phyloP scores from a whole-genome alignment of 2,888 invertebrate genomes.

The Pharmacophagus antenor region DNA sequence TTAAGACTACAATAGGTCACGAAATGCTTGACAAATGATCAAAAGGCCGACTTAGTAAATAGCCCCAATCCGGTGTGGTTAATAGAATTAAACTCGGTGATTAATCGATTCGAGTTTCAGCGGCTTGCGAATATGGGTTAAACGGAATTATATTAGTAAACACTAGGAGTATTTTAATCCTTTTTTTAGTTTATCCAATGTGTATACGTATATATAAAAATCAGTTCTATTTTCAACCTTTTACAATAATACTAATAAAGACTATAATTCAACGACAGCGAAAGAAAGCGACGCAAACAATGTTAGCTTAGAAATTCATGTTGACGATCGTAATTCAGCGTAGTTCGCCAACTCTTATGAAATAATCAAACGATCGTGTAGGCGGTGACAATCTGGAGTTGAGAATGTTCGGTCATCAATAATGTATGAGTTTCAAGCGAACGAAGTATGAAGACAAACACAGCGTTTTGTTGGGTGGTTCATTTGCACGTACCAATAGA shows the following conservation, averaged over 20 bases:
- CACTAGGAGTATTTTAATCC: not conserved
- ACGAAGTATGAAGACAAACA: slow-evolving; percentile 73
- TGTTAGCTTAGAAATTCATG: slow-evolving; percentile 38
- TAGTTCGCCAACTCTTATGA: slow-evolving; percentile 49
- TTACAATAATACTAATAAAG: not conserved
- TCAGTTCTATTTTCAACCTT: too few species aligned
- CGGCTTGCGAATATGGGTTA: slow-evolving; percentile 29
- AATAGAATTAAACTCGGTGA: slow-evolving; percentile 66
- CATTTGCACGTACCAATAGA: slow-evolving; percentile 65
- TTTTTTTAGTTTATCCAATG: not conserved
- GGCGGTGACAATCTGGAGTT: slow-evolving; percentile 42
- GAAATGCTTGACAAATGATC: slow-evolving; percentile 52
- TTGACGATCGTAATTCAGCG: slow-evolving; percentile 43
- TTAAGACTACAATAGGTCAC: slow-evolving; percentile 32
- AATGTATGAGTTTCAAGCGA: slow-evolving; percentile 69
- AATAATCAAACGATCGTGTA: slow-evolving; percentile 60
- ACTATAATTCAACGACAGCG: not conserved
- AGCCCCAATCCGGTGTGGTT: slow-evolving; percentile 46
- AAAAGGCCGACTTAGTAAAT: slow-evolving; percentile 42
- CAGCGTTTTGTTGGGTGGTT: slow-evolving; percentile 53
- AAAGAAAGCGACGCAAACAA: slow-evolving; percentile 6
- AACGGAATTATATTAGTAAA: slow-evolving; percentile 20
- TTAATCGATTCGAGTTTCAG: slow-evolving; percentile 47
- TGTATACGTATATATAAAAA: too few species aligned
- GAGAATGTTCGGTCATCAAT: slow-evolving; percentile 61